phyloP scores from a whole-genome alignment of 2,888 invertebrate species.

The Drosophila paracracens region DNA sequence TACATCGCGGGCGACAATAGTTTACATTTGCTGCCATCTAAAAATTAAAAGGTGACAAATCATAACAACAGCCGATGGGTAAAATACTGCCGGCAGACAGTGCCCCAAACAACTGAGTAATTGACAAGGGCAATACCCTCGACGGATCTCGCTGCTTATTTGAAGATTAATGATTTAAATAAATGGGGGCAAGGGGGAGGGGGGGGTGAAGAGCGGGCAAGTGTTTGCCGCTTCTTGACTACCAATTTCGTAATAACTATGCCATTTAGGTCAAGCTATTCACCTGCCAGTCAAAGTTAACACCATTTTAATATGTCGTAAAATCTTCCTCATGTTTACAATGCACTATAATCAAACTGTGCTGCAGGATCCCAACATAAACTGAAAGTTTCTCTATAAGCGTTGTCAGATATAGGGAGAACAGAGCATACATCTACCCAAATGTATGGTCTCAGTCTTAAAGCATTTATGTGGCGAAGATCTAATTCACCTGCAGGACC shows the following conservation, averaged over 20 bases:
- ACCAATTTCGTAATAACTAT: not conserved
- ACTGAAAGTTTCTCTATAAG: not conserved
- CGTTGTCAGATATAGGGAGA: not conserved
- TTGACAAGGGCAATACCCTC: conserved; percentile 54
- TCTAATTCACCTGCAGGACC: not conserved
- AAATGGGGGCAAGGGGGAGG: no score
- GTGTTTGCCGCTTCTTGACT: conserved; percentile 9
- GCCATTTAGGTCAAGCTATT: not conserved
- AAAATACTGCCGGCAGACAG: conserved; percentile 8
- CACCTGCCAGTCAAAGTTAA: not conserved
- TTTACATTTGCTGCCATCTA: conserved; percentile 77
- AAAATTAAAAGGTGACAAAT: conserved; percentile 79
- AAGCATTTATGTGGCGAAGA: not conserved
- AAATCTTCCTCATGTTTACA: not conserved
- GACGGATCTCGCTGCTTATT: conserved; percentile 7
- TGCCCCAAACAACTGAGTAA: conserved; percentile 12
- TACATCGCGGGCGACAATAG: conserved; percentile 74
- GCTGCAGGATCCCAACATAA: not conserved
- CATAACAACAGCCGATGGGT: conserved; percentile 65
- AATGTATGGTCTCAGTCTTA: not conserved
- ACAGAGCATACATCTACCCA: not conserved
- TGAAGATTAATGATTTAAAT: not conserved
- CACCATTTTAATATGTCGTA: not conserved
- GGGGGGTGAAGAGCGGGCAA: no score
- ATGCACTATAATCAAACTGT: not conserved